These are phyloP conservation scores for Knipowitschia caucasica DNA, from an alignment of 2,797 vertebrate species.

Conservation along the genomic window DNA sequence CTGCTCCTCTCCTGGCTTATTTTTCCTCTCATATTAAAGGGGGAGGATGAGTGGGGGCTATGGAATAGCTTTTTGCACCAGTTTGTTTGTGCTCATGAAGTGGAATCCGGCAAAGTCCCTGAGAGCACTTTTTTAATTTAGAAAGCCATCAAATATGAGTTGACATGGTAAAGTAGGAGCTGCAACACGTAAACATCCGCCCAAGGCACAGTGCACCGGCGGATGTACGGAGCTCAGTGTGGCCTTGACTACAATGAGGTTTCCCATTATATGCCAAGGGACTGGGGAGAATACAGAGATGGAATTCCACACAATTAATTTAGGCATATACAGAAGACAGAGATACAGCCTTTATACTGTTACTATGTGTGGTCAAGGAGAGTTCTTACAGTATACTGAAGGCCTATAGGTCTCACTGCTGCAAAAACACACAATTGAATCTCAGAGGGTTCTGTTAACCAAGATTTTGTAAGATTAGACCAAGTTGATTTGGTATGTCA, in stretches of 20 bases:
- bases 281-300: slow-evolving; percentile 45
- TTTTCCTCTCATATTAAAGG: slow-evolving; percentile 48
- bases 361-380: slow-evolving; percentile 8
- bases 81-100: slow-evolving; percentile 71
- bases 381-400: slow-evolving; percentile 30
- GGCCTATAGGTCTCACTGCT: slow-evolving; percentile 11
- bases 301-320: slow-evolving; percentile 41
- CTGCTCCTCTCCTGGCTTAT: slow-evolving; percentile 40
- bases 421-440: no score
- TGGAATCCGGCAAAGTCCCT: slow-evolving; percentile 74
- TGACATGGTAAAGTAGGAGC: slow-evolving; percentile 58
- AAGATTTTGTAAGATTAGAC: no score
- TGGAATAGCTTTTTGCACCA: slow-evolving; percentile 66
- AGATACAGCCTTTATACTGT: slow-evolving; percentile 22
- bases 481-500: no score
- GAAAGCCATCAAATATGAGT: slow-evolving; percentile 68
- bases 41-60: slow-evolving; percentile 19
- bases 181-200: slow-evolving; percentile 19
- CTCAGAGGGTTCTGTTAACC: no score
- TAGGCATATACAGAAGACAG: slow-evolving; percentile 35
- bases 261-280: slow-evolving; percentile 55
- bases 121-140: slow-evolving; percentile 69
- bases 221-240: slow-evolving; percentile 47
- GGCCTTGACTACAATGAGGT: slow-evolving; percentile 69
- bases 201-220: slow-evolving; percentile 18